Evolutionary conservation across 2,113 vertebrate species (phyloP).

Genomic region (Machaerirhynchus nigripectus): DNA sequence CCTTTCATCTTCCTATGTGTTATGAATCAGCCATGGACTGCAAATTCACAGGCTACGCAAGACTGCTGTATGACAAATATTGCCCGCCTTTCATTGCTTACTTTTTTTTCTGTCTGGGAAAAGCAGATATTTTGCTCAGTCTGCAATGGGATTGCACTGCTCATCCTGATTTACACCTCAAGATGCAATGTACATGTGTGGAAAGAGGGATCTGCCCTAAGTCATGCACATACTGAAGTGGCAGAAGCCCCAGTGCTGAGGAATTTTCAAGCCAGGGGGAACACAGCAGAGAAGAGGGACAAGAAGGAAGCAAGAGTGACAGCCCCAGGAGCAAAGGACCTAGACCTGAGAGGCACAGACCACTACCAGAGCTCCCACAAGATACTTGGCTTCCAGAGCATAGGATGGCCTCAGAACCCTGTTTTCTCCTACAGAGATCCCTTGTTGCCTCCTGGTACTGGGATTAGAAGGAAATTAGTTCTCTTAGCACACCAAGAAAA

Average conservation of each 20-base stretch:
- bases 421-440: not conserved
- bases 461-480: not conserved
- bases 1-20: not conserved
- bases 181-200: fast-evolving
- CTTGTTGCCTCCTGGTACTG: not conserved
- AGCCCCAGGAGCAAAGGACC: not conserved
- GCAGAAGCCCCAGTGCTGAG: fast-evolving
- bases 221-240: fast-evolving
- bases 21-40: not conserved
- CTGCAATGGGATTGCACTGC: fast-evolving
- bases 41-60: not conserved
- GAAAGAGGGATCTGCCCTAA: not conserved
- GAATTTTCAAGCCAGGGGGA: not conserved
- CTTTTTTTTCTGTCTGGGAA: not conserved
- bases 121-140: not conserved
- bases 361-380: not conserved
- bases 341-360: not conserved
- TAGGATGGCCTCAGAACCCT: fast-evolving
- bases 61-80: not conserved
- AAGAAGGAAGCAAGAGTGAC: not conserved
- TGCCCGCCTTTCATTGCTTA: not conserved
- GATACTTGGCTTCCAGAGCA: not conserved
- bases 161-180: not conserved
- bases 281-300: not conserved
- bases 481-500: not conserved